These are phyloP conservation scores for Nannospalax galili DNA, from an alignment of 2,113 vertebrate genomes.

Conservation along the genomic window DNA sequence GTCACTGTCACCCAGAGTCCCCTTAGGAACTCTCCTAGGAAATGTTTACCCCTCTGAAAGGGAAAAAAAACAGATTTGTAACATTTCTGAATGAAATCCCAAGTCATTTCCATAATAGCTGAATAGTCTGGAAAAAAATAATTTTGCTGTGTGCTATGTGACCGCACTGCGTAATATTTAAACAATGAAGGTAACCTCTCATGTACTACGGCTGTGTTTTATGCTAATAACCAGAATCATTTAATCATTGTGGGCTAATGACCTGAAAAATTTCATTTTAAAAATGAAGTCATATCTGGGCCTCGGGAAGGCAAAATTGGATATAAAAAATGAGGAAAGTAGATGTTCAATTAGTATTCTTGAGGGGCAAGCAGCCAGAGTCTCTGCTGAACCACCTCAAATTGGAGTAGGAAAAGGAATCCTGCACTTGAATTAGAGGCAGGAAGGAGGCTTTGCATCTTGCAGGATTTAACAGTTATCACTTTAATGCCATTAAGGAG, in stretches of 20 bases:
- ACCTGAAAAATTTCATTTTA: conserved; percentile 74
- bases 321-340: conserved; percentile 61
- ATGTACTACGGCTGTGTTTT: conserved; percentile 38
- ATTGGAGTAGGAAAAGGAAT: neutral
- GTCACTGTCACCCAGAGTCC: neutral
- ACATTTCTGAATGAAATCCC: conserved; percentile 59
- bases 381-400: neutral
- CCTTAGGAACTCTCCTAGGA: neutral
- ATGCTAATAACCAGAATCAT: conserved; percentile 70
- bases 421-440: neutral
- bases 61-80: neutral
- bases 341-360: conserved; percentile 3
- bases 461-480: neutral
- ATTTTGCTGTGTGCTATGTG: neutral
- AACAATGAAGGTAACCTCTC: conserved; percentile 57
- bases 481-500: neutral
- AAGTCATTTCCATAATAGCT: conserved; percentile 54
- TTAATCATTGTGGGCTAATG: conserved; percentile 74
- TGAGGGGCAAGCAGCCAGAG: neutral
- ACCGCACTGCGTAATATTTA: conserved; percentile 43
- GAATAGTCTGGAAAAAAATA: conserved; percentile 33
- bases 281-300: conserved; percentile 67
- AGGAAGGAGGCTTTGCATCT: neutral
- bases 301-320: conserved; percentile 49
- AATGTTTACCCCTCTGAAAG: neutral